These are phyloP conservation scores for Lasioglossum pauxillum DNA, from an alignment of 2,888 invertebrate species.

Conservation along the genomic window DNA sequence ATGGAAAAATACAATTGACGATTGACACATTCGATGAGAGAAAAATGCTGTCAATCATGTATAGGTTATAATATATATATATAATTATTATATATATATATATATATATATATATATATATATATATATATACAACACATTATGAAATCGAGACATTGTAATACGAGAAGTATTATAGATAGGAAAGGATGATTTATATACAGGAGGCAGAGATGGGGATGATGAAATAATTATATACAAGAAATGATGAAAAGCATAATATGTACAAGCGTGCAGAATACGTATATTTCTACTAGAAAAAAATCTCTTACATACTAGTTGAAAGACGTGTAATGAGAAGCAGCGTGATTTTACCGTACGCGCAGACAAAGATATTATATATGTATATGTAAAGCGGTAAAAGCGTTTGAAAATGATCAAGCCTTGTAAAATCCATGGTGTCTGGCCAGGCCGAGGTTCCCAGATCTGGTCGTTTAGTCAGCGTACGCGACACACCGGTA, in stretches of 20 bases:
- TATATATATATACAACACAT: background rate
- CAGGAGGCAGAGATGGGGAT: constrained; percentile 2
- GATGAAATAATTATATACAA: constrained; percentile 31
- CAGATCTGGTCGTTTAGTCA: background rate
- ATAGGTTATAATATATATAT: constrained; percentile 31
- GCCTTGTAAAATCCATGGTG: background rate
- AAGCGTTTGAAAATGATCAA: constrained; percentile 38
- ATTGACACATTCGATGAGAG: constrained; percentile 35
- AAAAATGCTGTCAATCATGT: constrained; percentile 10
- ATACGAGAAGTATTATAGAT: background rate
- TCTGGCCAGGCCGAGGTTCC: background rate
- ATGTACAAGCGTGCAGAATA: constrained; percentile 54
- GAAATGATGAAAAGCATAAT: constrained; percentile 43
- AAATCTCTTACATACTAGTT: constrained; percentile 53
- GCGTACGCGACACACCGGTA: constrained; percentile 5
- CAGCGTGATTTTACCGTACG: constrained; percentile 21
- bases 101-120: constrained; percentile 1
- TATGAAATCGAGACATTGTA: background rate
- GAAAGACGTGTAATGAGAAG: constrained; percentile 41
- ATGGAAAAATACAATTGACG: constrained; percentile 39
- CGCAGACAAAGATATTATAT: background rate
- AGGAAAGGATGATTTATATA: constrained; percentile 11
- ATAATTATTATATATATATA: constrained; percentile 16
- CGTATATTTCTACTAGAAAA: constrained; percentile 50
- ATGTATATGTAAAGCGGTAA: constrained; percentile 30